Conservation (phyloP, 2,888 invertebrate species). For the Eucera pruinosa region DNA sequence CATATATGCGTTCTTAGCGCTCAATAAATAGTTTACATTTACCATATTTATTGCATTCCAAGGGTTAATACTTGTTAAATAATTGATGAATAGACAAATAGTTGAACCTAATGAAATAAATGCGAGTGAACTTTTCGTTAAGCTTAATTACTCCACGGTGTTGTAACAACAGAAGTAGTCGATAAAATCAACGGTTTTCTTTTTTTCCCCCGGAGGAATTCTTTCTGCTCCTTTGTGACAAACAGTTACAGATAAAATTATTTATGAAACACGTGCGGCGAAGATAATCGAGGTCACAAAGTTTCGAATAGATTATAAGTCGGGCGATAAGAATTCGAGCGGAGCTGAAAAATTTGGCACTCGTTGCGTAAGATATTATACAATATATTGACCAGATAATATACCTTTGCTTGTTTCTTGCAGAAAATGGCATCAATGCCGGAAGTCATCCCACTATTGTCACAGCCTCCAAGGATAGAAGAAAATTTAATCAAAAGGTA, state of each 20-base stretch:
- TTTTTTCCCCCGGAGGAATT: neutral
- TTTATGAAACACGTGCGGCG: slow-evolving; percentile 54
- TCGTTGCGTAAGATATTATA: neutral
- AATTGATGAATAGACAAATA: too few relatives aligned
- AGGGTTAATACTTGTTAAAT: too few relatives aligned
- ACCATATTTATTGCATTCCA: too few relatives aligned
- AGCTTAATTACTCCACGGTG: too few relatives aligned
- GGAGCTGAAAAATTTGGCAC: neutral
- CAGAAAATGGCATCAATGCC: slow-evolving; percentile 80
- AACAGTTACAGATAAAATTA: slow-evolving; percentile 60
- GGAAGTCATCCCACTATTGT: slow-evolving; percentile 83
- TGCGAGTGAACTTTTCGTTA: too few relatives aligned
- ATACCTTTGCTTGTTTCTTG: slow-evolving; percentile 48
- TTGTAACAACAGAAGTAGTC: neutral
- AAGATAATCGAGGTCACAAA: slow-evolving; percentile 74
- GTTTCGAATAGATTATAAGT: slow-evolving; percentile 71
- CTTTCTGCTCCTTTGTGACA: neutral
- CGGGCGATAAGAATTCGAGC: slow-evolving; percentile 57
- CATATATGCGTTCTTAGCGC: too few relatives aligned
- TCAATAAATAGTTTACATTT: too few relatives aligned
- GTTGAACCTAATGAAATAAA: too few relatives aligned
- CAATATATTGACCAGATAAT: too few relatives aligned
- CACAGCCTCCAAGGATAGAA: slow-evolving; percentile 85
- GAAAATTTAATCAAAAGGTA: slow-evolving; percentile 86
- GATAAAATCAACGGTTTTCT: neutral